Base-by-base conservation (phyloP, 2,888 invertebrate species). In the Petrolisthes manimaculis region DNA sequence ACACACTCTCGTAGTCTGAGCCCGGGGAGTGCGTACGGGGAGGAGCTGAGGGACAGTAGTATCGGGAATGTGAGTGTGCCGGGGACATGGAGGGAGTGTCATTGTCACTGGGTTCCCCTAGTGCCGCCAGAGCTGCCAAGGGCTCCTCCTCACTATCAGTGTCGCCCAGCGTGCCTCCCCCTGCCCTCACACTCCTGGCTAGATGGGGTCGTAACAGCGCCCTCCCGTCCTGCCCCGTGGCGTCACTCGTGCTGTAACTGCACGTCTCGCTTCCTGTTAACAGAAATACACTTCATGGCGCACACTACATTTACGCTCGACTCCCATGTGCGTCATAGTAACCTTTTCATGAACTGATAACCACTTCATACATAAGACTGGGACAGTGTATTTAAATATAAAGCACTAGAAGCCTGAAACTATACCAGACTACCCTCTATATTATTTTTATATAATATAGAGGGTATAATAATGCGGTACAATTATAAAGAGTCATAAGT, bases 81-180 rank as follows among this genome's bases (percentile, higher is more conserved):
- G 90, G 90, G n/a, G 88, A 90, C 24, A 85, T 78, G 24, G 71
- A 81, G 18, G 88, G 87, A 6, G 86, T 87, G 78, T 90, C 90
- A 14, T 88, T 88, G 80, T 88, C 88, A 56, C 88, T 88, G 81
- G 84, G 80, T 24, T 83, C 78, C 8, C 71, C 71, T n/a, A 71
- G 14, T n/a, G n/a, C 71, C 4, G 80, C 88, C 54, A 79, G 74
- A 51, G 84, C 71, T 24, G 84, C 88, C 81, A 88, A 71, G 67
- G 83, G 78, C 81, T 88, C 90, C 74, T 90, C 90, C 88, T 90
- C 90, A 79, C 88, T 90, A 77, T 90, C 87, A n/a, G 82, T 90
- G 83, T 79, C 86, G 37, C 77, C 78, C 21, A 83, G 80, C 21
- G 85, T 75, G 56, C 85, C 14, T 14, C 78, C 69, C 53, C 67